phyloP scores from a whole-genome alignment of 2,113 vertebrate genomes.

The Nothocercus nigrocapillus region DNA sequence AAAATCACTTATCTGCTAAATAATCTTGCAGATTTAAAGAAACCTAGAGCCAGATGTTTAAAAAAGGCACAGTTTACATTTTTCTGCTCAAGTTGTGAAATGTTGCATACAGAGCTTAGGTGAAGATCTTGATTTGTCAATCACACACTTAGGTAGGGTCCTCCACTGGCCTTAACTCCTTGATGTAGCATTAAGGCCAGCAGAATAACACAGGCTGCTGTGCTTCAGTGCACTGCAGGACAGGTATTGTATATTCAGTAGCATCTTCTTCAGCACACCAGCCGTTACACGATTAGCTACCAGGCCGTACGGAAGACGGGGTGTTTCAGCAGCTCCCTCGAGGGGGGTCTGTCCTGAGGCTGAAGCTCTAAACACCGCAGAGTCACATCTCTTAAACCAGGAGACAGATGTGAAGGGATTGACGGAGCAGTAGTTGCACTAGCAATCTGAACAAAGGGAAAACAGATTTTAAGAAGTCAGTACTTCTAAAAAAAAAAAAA shows the following conservation, averaged over 20 bases:
- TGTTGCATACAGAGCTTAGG: constrained; percentile 79
- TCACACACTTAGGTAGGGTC: constrained; percentile 75
- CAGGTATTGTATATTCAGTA: constrained; percentile 72
- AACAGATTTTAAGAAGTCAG: background rate
- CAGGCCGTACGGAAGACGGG: constrained; percentile 87
- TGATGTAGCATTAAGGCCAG: constrained; percentile 58
- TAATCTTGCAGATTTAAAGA: constrained; percentile 70
- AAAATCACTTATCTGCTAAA: constrained; percentile 71
- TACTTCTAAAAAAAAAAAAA: background rate
- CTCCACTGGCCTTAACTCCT: constrained; percentile 44
- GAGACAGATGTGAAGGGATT: constrained; percentile 87
- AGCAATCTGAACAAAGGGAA: constrained; percentile 82
- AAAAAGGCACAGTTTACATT: constrained; percentile 81
- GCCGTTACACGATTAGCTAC: constrained; percentile 71
- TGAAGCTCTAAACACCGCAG: constrained; percentile 91
- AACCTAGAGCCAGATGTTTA: constrained; percentile 69
- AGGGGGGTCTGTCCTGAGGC: constrained; percentile 87
- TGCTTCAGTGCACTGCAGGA: constrained; percentile 47
- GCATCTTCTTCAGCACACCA: constrained; percentile 58
- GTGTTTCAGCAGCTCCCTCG: constrained; percentile 89
- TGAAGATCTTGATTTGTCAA: constrained; percentile 80
- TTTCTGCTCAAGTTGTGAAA: constrained; percentile 72
- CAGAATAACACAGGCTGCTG: constrained; percentile 42
- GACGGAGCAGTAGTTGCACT: constrained; percentile 89
- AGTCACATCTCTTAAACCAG: constrained; percentile 88